A percentile compares a stretch with the other conserved stretches of the same genome.
These are phyloP conservation scores for Antrozous pallidus DNA, from an alignment of 2,797 vertebrate genomes.

Conservation along the genomic window DNA sequence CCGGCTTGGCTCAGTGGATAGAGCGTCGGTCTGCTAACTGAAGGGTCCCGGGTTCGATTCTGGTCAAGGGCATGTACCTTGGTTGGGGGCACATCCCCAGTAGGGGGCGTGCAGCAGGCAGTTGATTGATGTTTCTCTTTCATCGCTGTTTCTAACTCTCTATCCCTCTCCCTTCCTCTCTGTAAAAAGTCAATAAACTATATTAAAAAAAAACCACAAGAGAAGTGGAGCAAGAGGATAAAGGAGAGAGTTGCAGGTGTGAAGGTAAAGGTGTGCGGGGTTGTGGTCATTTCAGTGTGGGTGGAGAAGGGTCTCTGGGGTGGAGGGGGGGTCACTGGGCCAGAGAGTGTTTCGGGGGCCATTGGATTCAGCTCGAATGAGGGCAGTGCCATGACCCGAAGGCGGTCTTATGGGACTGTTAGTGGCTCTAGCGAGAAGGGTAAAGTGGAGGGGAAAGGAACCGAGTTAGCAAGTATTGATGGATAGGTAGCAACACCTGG, in stretches of 20 bases:
- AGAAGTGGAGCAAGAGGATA: slow-evolving; percentile 23
- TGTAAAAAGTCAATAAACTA: too few species aligned
- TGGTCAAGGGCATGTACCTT: too few species aligned
- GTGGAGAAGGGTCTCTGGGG: not conserved
- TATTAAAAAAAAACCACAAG: too few species aligned
- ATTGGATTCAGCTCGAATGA: slow-evolving; percentile 13
- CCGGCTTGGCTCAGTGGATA: too few species aligned
- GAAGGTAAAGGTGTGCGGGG: not conserved
- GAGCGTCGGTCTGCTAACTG: too few species aligned
- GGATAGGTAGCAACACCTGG: not conserved
- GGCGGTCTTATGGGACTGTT: slow-evolving; percentile 16
- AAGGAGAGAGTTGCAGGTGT: slow-evolving; percentile 3
- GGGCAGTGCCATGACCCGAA: not conserved
- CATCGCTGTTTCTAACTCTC: too few species aligned
- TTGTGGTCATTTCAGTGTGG: not conserved
- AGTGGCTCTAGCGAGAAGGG: not conserved
- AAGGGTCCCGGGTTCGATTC: too few species aligned
- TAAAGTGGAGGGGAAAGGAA: not conserved
- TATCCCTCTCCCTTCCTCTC: too few species aligned
- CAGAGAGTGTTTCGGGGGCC: not conserved
- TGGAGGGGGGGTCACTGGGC: slow-evolving; percentile 2
- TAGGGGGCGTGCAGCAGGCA: too few species aligned
- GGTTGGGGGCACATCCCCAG: too few species aligned
- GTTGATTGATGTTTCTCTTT: too few species aligned
- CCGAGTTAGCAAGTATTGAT: not conserved